phyloP scores from a whole-genome alignment of 2,888 invertebrate species.

The Andrena chrysosceles region DNA sequence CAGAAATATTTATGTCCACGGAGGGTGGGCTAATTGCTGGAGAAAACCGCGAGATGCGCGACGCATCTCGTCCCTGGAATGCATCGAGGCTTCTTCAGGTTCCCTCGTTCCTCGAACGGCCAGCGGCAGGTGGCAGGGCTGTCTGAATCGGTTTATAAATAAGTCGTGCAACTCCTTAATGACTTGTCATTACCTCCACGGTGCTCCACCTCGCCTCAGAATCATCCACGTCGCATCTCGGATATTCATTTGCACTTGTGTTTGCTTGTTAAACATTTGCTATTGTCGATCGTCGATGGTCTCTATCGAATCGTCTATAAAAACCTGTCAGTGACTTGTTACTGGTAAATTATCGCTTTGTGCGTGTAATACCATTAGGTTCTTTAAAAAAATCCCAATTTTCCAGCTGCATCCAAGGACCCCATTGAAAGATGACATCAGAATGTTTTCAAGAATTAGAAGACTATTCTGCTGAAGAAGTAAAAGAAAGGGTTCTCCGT shows the following conservation, averaged over 20 bases:
- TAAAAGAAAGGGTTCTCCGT: no score
- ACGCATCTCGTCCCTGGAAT: slow-evolving; percentile 41
- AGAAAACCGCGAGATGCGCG: slow-evolving; percentile 35
- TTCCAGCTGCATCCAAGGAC: no score
- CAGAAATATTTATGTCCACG: slow-evolving; percentile 24
- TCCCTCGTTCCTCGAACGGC: slow-evolving; percentile 17
- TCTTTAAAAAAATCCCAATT: no score
- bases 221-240: slow-evolving; percentile 5
- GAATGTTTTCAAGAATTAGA: no score
- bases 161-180: slow-evolving; percentile 56
- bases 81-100: slow-evolving; percentile 30
- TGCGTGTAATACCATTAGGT: not conserved
- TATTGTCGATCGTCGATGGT: not conserved
- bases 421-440: no score
- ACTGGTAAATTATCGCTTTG: slow-evolving; percentile 1
- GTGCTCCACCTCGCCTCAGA: not conserved
- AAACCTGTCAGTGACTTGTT: not conserved
- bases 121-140: slow-evolving; percentile 48
- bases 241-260: slow-evolving; percentile 14
- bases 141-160: slow-evolving; percentile 67
- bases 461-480: no score
- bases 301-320: not conserved
- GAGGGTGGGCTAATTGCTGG: slow-evolving; percentile 46
- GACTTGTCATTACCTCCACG: slow-evolving; percentile 48
- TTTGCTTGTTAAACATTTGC: not conserved